Evolutionary conservation across 2,797 vertebrate species (phyloP).

Genomic region (Crotalus adamanteus): DNA sequence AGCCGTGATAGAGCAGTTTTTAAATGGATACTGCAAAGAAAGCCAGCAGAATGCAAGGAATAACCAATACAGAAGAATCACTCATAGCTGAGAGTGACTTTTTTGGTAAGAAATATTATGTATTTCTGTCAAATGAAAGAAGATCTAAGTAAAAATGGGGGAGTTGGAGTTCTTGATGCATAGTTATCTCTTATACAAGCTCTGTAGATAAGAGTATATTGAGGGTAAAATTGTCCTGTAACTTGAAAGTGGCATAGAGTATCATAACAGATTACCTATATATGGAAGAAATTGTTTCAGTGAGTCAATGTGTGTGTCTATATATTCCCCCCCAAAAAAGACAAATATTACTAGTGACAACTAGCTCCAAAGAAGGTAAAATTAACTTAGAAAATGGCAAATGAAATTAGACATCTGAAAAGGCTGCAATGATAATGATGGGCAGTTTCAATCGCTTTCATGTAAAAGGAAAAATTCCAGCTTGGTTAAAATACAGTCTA

Average conservation of each 20-base stretch:
- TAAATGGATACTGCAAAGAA: not conserved
- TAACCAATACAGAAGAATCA: not conserved
- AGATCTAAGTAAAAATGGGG: not conserved
- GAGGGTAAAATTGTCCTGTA: not conserved
- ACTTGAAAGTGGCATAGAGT: not conserved
- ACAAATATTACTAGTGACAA: not conserved
- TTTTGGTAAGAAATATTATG: not conserved
- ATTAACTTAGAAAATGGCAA: not conserved
- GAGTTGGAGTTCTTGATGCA: not conserved
- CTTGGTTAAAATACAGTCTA: not conserved
- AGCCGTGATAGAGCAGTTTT: not conserved
- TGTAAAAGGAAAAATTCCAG: not conserved
- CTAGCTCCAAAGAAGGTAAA: not conserved
- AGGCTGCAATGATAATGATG: not conserved
- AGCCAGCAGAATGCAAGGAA: not conserved
- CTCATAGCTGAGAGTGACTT: not conserved
- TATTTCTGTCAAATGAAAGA: not conserved
- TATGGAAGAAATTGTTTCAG: not conserved
- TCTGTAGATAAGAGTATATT: not conserved
- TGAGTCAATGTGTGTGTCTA: not conserved
- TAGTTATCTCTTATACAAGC: not conserved
- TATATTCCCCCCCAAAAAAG: not conserved
- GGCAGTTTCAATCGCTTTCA: not conserved
- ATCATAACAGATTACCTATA: not conserved
- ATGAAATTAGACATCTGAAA: not conserved